Percentiles rank a stretch among this genome's conserved stretches.
These are phyloP conservation scores for Uropsilus gracilis DNA, from an alignment of 2,113 vertebrate species.

Conservation along the genomic window DNA sequence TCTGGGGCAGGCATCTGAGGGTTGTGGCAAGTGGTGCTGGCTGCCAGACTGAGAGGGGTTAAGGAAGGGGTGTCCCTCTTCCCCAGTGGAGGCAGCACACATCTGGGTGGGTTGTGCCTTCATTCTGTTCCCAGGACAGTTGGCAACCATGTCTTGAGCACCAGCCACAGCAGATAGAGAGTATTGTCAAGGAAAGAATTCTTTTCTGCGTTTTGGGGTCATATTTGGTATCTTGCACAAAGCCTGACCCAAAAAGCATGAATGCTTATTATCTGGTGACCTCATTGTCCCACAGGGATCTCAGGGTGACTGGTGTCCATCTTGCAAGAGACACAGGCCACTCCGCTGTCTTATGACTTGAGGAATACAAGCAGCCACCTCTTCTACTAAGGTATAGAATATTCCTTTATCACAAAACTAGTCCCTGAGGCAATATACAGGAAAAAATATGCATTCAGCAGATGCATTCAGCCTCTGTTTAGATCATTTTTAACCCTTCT, in stretches of 20 bases:
- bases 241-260: not conserved
- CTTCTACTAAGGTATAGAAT: not conserved
- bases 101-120: not conserved
- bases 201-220: not conserved
- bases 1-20: not conserved
- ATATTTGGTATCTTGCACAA: not conserved
- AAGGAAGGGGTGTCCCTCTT: not conserved
- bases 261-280: not conserved
- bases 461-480: not conserved
- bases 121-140: not conserved
- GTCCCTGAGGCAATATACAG: not conserved
- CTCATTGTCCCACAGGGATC: not conserved
- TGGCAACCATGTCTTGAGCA: not conserved
- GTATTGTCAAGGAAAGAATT: not conserved
- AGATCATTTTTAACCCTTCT: not conserved
- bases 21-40: not conserved
- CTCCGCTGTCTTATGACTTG: not conserved
- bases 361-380: not conserved
- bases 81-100: fast-evolving
- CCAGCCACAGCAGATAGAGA: not conserved
- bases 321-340: not conserved
- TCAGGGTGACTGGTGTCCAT: not conserved
- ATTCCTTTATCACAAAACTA: not conserved
- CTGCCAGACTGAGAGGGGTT: not conserved
- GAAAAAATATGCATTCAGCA: not conserved